phyloP scores from a whole-genome alignment of 2,888 invertebrate species.

The Drosophila multiciliata region DNA sequence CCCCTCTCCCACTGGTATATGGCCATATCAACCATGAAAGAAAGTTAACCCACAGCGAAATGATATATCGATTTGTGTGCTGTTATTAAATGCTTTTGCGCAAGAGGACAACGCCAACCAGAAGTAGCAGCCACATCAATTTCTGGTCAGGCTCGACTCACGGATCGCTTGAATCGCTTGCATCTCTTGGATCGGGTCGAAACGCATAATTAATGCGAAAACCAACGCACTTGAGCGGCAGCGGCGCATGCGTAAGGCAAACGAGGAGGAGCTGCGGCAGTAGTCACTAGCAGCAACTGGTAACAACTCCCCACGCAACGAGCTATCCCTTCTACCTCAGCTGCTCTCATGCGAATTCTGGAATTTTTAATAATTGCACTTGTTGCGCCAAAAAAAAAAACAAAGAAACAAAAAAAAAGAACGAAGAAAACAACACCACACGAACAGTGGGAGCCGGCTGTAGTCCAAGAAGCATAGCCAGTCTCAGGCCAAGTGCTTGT shows the following conservation, averaged over 20 bases:
- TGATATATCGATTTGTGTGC: conserved; percentile 78
- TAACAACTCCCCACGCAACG: conserved; percentile 75
- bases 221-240: conserved; percentile 77
- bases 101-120: conserved; percentile 61
- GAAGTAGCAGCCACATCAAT: conserved; percentile 76
- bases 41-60: conserved; percentile 72
- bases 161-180: conserved; percentile 47
- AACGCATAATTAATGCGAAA: conserved; percentile 80
- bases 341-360: conserved; percentile 61
- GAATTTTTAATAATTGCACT: conserved; percentile 81
- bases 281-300: conserved; percentile 64
- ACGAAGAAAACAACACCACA: conserved; percentile 45
- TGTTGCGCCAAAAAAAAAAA: conserved; percentile 72
- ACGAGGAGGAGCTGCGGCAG: conserved; percentile 52
- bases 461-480: conserved; percentile 34
- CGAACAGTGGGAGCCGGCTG: conserved; percentile 71
- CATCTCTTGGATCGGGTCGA: conserved; percentile 50
- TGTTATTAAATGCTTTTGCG: conserved; percentile 78
- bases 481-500: conserved; percentile 19
- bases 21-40: conserved; percentile 38
- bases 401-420: conserved; percentile 13
- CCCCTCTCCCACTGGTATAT: background rate
- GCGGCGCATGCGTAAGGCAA: conserved; percentile 69
- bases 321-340: conserved; percentile 12
- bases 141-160: conserved; percentile 67